phyloP scores from a whole-genome alignment of 2,888 invertebrate species.

The Plagodis pulveraria region DNA sequence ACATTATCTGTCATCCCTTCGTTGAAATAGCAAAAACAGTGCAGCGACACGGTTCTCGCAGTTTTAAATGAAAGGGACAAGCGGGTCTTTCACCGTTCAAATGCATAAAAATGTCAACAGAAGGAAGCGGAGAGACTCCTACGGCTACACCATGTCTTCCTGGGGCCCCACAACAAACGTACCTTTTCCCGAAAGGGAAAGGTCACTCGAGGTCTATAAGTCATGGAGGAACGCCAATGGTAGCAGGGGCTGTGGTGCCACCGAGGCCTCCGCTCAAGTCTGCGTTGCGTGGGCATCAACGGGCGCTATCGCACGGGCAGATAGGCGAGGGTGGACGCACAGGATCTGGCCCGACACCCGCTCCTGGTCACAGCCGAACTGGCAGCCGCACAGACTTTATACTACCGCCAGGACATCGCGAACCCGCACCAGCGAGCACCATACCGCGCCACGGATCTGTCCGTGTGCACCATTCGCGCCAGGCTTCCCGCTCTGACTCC shows the following conservation, averaged over 20 bases:
- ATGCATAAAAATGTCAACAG: slow-evolving; percentile 89
- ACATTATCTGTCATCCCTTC: slow-evolving; percentile 50
- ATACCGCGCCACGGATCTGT: slow-evolving; percentile 78
- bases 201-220: slow-evolving; percentile 93
- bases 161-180: slow-evolving; percentile 82
- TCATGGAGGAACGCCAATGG: slow-evolving; percentile 89
- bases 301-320: slow-evolving; percentile 95
- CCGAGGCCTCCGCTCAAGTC: slow-evolving; percentile 91
- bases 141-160: slow-evolving; percentile 78
- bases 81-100: slow-evolving; percentile 72
- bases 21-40: slow-evolving; percentile 47
- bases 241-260: slow-evolving; percentile 69
- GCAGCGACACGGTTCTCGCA: slow-evolving; percentile 50
- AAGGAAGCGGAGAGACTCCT: slow-evolving; percentile 86
- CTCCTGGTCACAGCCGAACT: slow-evolving; percentile 91
- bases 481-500: slow-evolving; percentile 94
- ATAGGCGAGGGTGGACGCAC: slow-evolving; percentile 87
- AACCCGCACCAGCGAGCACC: slow-evolving; percentile 76
- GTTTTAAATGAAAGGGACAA: slow-evolving; percentile 79
- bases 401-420: slow-evolving; percentile 93
- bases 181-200: slow-evolving; percentile 80
- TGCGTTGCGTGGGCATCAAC: slow-evolving; percentile 90
- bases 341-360: slow-evolving; percentile 39
- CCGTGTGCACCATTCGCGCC: slow-evolving; percentile 90
- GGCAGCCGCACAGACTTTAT: slow-evolving; percentile 96